A percentile compares a stretch with the other conserved stretches of the same genome.
Conservation (phyloP, 2,797 vertebrate species). For the Chrosomus eos region DNA sequence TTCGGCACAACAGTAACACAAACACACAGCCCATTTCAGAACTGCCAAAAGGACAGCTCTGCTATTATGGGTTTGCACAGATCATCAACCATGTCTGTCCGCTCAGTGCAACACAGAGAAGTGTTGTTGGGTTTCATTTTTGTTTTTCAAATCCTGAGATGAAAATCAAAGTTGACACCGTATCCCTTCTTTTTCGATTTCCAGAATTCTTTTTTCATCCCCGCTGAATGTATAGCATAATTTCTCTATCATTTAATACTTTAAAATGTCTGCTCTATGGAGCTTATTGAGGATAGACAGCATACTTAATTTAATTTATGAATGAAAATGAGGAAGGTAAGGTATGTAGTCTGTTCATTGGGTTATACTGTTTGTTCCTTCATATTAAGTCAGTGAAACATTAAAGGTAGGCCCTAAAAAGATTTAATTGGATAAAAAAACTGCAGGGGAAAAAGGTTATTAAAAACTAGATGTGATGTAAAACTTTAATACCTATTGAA, state of each 20-base stretch:
- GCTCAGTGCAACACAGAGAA: slow-evolving; percentile 1
- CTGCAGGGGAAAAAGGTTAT: neutral
- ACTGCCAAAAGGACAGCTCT: slow-evolving; percentile 24
- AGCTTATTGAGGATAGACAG: neutral
- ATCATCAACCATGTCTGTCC: slow-evolving; percentile 20
- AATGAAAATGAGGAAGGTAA: neutral
- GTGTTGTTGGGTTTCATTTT: neutral
- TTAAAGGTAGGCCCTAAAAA: neutral
- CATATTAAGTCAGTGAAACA: neutral
- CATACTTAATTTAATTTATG: neutral
- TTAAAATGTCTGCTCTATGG: neutral
- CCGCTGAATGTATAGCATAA: neutral
- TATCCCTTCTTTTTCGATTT: neutral
- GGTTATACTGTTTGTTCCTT: neutral
- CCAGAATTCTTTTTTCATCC: neutral
- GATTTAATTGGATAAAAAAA: neutral
- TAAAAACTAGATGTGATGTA: neutral
- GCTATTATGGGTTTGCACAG: slow-evolving; percentile 57
- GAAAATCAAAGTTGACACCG: slow-evolving; percentile 10
- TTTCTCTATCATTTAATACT: neutral
- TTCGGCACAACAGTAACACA: slow-evolving; percentile 3
- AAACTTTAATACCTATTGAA: neutral
- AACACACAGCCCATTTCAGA: slow-evolving; percentile 25
- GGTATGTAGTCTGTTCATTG: neutral
- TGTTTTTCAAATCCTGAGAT: slow-evolving; percentile 1